Evolutionary conservation across 2,113 vertebrate species (phyloP), one percentile per base, ranked within the genome.

Genomic region (Dinomys branickii): DNA sequence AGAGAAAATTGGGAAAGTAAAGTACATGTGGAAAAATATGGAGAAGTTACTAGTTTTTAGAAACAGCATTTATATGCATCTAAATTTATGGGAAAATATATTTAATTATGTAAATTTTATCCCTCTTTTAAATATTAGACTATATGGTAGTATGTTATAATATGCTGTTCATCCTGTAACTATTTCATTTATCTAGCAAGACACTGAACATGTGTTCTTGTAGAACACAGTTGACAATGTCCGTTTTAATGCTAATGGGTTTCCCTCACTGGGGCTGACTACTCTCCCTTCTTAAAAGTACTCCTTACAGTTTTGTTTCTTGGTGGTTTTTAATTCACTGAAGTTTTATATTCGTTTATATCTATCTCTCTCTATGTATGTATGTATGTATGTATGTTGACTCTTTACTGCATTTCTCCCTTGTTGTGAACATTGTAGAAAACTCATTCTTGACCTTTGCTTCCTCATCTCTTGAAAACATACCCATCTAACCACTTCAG

Each of bases 1-100:
- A 17, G 69, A 59, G 35, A 85, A 94, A 88, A n/a, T 81, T 84
- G 30, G 19, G 56, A 38, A 88, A 91, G 56, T 61, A 61, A 95
- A 87, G 22, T 1, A 35, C 44, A 33, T 58, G 7, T 75, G 30
- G 44, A 78, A 50, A 81, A 54, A 80, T 54, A 54, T 26, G 12
- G 22, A 82, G 59, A 83, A 30, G 24, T 38, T 41, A 75, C 11
- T 56, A 47, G 38, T 91, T 82, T 81, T 73, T 7, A 63, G 50
- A 92, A 58, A 44, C 4, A 47, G 30, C 3, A 22, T 82, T 88
- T 94, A n/a, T 41, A 47, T 83, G 38, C 14, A 50, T 65, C 7
- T 88, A 91, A 59, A 24, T 26, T 8, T 61, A 61, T 61, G 7
- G 59, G 22, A 61, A 61, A 59, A 52, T 35, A 33, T 22, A n/a